These are phyloP conservation scores for Istiophorus platypterus DNA, from an alignment of 2,113 vertebrate species.

Conservation along the genomic window DNA sequence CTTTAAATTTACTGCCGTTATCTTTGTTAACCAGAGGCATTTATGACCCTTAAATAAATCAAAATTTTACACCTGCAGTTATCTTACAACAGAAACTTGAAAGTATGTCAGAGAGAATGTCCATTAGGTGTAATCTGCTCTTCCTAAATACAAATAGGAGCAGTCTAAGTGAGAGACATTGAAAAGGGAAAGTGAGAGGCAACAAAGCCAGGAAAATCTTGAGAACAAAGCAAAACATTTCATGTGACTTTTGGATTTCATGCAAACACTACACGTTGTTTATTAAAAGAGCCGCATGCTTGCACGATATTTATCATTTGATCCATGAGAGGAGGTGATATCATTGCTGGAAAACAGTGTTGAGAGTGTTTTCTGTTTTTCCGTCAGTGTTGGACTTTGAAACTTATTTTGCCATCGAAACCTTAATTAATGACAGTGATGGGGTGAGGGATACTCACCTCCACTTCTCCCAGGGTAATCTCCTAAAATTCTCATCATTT, in stretches of 20 bases:
- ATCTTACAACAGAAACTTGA: slow-evolving; percentile 1
- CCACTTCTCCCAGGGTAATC: no score
- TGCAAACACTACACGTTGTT: no score
- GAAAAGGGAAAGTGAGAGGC: background rate
- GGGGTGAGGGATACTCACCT: no score
- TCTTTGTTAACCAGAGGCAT: background rate
- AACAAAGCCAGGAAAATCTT: background rate
- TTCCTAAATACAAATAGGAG: background rate
- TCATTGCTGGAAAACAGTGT: background rate
- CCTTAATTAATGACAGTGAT: no score
- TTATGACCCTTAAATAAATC: slow-evolving; percentile 19
- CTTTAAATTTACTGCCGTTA: background rate
- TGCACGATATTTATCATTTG: background rate
- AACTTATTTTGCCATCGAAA: no score
- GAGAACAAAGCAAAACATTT: no score
- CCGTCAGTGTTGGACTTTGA: no score
- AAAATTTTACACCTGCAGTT: background rate
- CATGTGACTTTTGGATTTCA: background rate
- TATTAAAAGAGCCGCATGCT: no score
- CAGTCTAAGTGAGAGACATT: no score
- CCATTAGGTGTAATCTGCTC: background rate
- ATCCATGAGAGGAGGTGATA: background rate
- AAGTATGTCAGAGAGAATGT: background rate
- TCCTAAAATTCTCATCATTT: no score
- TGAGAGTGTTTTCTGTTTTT: no score